These are phyloP conservation scores for Ceraclea dissimilis DNA, from an alignment of 2,888 invertebrate genomes.

Conservation along the genomic window DNA sequence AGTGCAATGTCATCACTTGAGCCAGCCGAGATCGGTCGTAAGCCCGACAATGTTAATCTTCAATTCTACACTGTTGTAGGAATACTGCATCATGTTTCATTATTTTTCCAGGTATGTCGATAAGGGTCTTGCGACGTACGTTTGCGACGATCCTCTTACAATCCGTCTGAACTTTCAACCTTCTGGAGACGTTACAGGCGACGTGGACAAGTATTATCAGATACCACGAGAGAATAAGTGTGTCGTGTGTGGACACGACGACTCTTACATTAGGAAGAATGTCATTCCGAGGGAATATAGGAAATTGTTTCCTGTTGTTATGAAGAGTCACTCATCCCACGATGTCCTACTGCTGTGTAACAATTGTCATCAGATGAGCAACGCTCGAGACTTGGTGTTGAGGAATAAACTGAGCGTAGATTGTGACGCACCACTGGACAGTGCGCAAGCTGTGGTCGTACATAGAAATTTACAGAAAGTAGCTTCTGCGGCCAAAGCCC, in stretches of 20 bases:
- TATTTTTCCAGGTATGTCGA: slow-evolving; percentile 42
- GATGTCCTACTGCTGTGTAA: slow-evolving; percentile 70
- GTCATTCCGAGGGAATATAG: slow-evolving; percentile 79
- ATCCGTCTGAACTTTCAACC: slow-evolving; percentile 73
- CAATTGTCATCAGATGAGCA: slow-evolving; percentile 63
- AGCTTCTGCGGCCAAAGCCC: slow-evolving; percentile 53
- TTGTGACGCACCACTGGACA: slow-evolving; percentile 58
- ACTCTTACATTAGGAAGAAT: slow-evolving; percentile 67
- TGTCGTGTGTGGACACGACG: slow-evolving; percentile 66
- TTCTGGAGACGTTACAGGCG: slow-evolving; percentile 61
- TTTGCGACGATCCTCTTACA: slow-evolving; percentile 49
- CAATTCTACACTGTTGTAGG: no score
- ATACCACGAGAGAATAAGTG: slow-evolving; percentile 66
- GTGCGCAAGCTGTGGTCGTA: slow-evolving; percentile 25
- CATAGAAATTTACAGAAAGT: slow-evolving; percentile 33
- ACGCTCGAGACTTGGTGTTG: slow-evolving; percentile 53
- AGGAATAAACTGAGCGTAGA: slow-evolving; percentile 49
- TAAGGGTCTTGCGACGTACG: slow-evolving; percentile 41
- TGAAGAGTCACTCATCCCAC: slow-evolving; percentile 77
- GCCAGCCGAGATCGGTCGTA: no score
- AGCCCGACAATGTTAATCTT: no score
- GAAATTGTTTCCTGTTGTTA: slow-evolving; percentile 62
- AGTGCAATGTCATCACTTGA: no score
- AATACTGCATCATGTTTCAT: no score
- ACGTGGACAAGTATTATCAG: slow-evolving; percentile 65